Percentiles rank a stretch among this genome's conserved stretches.
These are phyloP conservation scores for Drosophila tani DNA, from an alignment of 1,140 invertebrate species.

Conservation along the genomic window DNA sequence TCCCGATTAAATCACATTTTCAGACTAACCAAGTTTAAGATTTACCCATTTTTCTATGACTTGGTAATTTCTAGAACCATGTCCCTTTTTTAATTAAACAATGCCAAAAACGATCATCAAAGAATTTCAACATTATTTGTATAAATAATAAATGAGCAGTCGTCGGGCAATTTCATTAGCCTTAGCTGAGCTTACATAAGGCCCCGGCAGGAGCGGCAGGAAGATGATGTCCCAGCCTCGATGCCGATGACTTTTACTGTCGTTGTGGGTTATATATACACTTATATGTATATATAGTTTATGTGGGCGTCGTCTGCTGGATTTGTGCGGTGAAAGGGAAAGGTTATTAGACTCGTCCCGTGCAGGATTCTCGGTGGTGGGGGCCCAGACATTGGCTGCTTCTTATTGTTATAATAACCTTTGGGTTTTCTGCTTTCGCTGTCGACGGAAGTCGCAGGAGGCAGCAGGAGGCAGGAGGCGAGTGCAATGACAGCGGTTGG, in stretches of 20 bases:
- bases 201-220: slow-evolving; percentile 45
- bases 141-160: slow-evolving; percentile 9
- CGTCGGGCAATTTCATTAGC: slow-evolving; percentile 61
- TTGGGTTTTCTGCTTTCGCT: slow-evolving; percentile 52
- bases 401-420: slow-evolving; percentile 81
- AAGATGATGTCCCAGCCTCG: slow-evolving; percentile 45
- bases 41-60: background rate
- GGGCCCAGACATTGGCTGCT: slow-evolving; percentile 71
- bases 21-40: no score
- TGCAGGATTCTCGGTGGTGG: slow-evolving; percentile 22
- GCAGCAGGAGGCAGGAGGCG: slow-evolving; percentile 20
- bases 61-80: background rate
- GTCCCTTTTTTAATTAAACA: slow-evolving; percentile 2
- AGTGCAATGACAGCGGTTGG: slow-evolving; percentile 57
- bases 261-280: slow-evolving; percentile 20
- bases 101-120: background rate
- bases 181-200: slow-evolving; percentile 55
- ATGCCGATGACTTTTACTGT: slow-evolving; percentile 46
- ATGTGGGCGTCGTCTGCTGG: slow-evolving; percentile 51
- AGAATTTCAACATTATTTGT: background rate
- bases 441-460: slow-evolving; percentile 62
- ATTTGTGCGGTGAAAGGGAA: slow-evolving; percentile 65
- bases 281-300: slow-evolving; percentile 7
- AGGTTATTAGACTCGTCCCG: slow-evolving; percentile 74
- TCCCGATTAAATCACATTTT: background rate